Base-by-base conservation (phyloP, 1,140 invertebrate species). In the Meloidogyne chitwoodi region DNA sequence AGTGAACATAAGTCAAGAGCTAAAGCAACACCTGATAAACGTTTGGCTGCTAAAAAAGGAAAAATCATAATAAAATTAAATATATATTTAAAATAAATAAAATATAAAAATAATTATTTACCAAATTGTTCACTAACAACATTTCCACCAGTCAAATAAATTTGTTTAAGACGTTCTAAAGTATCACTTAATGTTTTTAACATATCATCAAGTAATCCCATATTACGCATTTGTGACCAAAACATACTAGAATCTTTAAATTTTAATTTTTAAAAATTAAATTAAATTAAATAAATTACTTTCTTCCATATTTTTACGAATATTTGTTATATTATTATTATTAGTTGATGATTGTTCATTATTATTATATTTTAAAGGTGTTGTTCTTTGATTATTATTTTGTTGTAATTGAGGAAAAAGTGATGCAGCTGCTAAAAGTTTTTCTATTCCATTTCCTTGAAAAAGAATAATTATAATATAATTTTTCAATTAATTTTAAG, bases 191-290 rank as follows among this genome's bases (percentile, higher is more conserved):
- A 31, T n/a, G 74, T 63, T 31, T 80, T 68, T 16, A 84, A 56
- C n/a, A 82, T 48, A 38, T 84, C 81, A 26, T 82, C 81, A n/a
- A 82, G 26, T 41, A 83, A 26, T 24, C 82, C 82, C 44, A 82
- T 26, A 22, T 80, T 72, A 31, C 75, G 65, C 81, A 82, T 82
- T 74, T 65, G 79, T 12, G 64, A 74, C 81, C 81, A 82, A 71
- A 82, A 82, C 34, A 78, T 44, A 14, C 22, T 34, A 64, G 81
- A 70, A 79, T 81, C 81, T 82, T 65, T 5, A 80, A 44, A 31
- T 8, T 2, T n/a, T 24, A 67, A 67, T 31, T 38, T 10, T n/a
- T n/a, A n/a, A n/a, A n/a, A 27, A 56, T 65, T 62, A 68, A 22
- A 31, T n/a, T 41, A 31, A 38, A 16, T 10, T n/a, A 56, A 44